Evolutionary conservation across 2,113 vertebrate genomes (phyloP).

Genomic region (Sinocyclocheilus maitianheensis): DNA sequence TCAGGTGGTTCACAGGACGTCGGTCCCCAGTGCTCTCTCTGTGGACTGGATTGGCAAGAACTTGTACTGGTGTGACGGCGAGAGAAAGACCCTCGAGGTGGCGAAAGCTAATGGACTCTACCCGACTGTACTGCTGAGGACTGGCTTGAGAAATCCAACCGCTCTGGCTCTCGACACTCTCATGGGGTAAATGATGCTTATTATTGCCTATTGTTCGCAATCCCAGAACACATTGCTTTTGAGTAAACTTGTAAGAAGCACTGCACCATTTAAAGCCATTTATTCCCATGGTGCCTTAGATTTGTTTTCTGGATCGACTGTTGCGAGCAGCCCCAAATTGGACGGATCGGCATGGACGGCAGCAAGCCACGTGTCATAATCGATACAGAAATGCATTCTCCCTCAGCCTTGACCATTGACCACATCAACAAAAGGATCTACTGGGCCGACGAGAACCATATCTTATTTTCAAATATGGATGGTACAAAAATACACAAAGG

Average conservation of each 20-base stretch:
- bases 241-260: background rate
- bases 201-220: background rate
- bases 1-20: conserved; percentile 85
- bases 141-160: conserved; percentile 81
- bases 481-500: conserved; percentile 82
- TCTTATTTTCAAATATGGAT: conserved; percentile 86
- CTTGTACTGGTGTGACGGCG: conserved; percentile 87
- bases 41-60: conserved; percentile 93
- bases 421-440: conserved; percentile 85
- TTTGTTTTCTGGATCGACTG: conserved; percentile 88
- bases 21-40: conserved; percentile 84
- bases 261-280: background rate
- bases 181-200: conserved; percentile 73
- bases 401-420: conserved; percentile 84
- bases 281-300: conserved; percentile 59
- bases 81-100: conserved; percentile 86
- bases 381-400: conserved; percentile 79
- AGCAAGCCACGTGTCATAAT: conserved; percentile 78
- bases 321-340: conserved; percentile 85
- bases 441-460: conserved; percentile 85
- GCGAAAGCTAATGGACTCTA: conserved; percentile 87
- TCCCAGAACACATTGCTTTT: background rate
- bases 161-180: conserved; percentile 81
- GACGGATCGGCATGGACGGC: conserved; percentile 86
- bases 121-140: conserved; percentile 82